These are phyloP conservation scores for Calonectris borealis DNA, from an alignment of 2,113 vertebrate species.

Conservation along the genomic window DNA sequence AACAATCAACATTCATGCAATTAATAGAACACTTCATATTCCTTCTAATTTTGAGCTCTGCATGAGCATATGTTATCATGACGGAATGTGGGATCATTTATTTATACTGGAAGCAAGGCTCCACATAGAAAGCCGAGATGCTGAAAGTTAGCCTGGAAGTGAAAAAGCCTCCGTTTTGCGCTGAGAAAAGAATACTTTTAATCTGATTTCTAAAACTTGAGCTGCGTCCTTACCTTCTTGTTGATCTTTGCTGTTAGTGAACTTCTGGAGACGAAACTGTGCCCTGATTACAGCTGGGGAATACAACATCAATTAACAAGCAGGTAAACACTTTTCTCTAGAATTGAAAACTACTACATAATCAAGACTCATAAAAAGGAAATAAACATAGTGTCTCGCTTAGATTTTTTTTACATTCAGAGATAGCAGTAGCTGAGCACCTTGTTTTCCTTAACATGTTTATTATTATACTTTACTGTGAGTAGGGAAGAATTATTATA, in stretches of 20 bases:
- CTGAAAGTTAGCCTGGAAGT: constrained; percentile 29
- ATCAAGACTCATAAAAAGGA: not conserved
- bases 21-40: constrained; percentile 70
- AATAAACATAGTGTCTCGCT: not conserved
- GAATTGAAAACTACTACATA: not conserved
- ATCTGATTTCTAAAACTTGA: not conserved
- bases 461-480: not conserved
- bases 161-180: not conserved
- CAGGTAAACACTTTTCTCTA: not conserved
- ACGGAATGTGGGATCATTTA: constrained; percentile 66
- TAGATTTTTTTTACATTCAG: not conserved
- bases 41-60: constrained; percentile 68
- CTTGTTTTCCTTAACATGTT: not conserved
- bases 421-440: not conserved
- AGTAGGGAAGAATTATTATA: not conserved
- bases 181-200: not conserved
- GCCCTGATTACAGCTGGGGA: not conserved
- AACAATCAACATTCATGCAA: constrained; percentile 74
- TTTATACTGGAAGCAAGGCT: constrained; percentile 48
- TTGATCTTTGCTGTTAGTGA: not conserved
- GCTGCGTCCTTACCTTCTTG: not conserved
- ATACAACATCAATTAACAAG: not conserved
- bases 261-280: not conserved
- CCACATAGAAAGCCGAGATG: constrained; percentile 23
- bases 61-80: constrained; percentile 68